A percentile compares a stretch with the other conserved stretches of the same genome.
Evolutionary conservation across 1,140 invertebrate species (phyloP).

Genomic region (Grapholita molesta): DNA sequence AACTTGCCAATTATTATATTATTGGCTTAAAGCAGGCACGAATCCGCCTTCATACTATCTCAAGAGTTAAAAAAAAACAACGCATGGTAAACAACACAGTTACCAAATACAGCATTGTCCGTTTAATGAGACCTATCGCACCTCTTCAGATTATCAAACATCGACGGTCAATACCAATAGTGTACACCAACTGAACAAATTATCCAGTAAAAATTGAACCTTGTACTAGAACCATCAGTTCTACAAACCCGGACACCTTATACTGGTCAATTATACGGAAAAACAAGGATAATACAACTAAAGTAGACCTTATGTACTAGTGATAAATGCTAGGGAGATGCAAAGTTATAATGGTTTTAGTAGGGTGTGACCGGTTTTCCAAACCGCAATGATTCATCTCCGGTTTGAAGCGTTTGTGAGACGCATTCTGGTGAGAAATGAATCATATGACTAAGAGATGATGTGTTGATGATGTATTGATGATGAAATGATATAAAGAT

Average conservation of each 20-base stretch:
- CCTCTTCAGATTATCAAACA: neutral
- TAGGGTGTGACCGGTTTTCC: neutral
- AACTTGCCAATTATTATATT: too few relatives aligned
- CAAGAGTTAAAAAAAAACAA: too few relatives aligned
- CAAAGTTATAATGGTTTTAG: neutral
- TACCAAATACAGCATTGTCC: neutral
- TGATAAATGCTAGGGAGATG: neutral
- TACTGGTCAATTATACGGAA: neutral
- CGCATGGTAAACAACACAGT: neutral
- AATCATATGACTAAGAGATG: neutral
- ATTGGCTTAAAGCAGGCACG: neutral
- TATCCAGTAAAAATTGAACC: neutral
- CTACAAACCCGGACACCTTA: neutral
- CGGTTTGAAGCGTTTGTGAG: neutral
- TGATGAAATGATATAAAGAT: neutral
- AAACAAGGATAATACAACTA: neutral
- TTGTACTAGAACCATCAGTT: neutral
- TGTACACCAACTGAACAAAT: neutral
- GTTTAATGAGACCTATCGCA: neutral
- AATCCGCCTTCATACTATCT: too few relatives aligned
- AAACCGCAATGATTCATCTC: neutral
- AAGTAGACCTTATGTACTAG: neutral
- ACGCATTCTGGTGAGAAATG: neutral
- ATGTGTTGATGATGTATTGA: neutral
- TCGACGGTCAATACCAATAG: neutral